Evolutionary conservation across 2,113 vertebrate genomes (phyloP), one percentile per base, ranked within the genome.

Genomic region (Chlorodrepanis virens): DNA sequence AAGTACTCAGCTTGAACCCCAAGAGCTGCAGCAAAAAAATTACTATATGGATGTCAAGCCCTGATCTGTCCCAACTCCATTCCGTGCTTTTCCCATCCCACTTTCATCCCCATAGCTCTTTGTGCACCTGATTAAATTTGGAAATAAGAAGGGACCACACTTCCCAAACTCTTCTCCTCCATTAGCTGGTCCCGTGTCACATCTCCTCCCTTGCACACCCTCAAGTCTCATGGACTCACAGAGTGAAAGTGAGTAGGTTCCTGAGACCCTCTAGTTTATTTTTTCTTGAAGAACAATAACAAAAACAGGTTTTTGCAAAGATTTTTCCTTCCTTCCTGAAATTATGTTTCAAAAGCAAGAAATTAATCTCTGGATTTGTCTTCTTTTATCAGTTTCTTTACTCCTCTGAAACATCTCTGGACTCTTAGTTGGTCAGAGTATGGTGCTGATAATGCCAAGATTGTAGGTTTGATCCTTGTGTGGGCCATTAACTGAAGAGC

Each of bases 11-110:
- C 56, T 74, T 20, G n/a, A 61, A n/a, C 2, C 2, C 10, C 0
- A 6, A 40, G 17, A 12, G 24, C 45, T 77, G 33, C n/a, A 77
- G 31, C 24, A 50, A 15, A 29, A 69, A 52, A 64, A 59, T 3
- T 0, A 2, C 31, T 31, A 2, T 22, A 10, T 0, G 2, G 16
- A 27, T 80, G 29, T 77, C 49, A 72, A n/a, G 14, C 3, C 29
- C 27, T 74, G 20, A 56, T 50, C 31, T 57, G 33, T n/a, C 10
- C 40, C 20, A 20, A 4, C 12, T 56, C 40, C 7, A 6, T 11
- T 56, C n/a, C 11, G 5, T 72, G 24, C 11, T 90, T 92, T n/a
- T 69, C 6, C 19, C 35, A 42, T 28, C 23, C 19, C 37, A n/a
- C 25, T 69, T 88, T 65, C 63, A 49, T 40, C 5, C 23, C 17